Conservation (phyloP, 1,140 invertebrate genomes). For the Eufriesea mexicana region DNA sequence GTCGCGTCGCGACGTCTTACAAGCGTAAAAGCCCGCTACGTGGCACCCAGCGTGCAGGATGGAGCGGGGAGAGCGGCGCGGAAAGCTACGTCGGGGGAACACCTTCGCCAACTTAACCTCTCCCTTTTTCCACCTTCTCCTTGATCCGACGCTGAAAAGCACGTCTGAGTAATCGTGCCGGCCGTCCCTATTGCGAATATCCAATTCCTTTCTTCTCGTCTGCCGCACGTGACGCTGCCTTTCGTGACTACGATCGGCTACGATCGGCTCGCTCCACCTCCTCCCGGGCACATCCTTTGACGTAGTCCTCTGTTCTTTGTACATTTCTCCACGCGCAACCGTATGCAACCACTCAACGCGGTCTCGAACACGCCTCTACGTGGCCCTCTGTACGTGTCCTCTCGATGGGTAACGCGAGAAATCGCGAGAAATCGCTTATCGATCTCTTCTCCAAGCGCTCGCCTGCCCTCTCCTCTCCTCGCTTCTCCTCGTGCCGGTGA, state of each 20-base stretch:
- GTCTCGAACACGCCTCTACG: neutral
- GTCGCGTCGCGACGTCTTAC: slow-evolving; percentile 13
- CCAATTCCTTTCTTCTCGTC: slow-evolving; percentile 41
- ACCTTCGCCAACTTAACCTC: slow-evolving; percentile 23
- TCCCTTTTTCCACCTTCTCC: slow-evolving; percentile 6
- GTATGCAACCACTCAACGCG: neutral
- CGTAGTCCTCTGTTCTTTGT: neutral
- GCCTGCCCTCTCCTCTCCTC: neutral
- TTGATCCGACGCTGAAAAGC: slow-evolving; percentile 32
- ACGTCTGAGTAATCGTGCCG: slow-evolving; percentile 53
- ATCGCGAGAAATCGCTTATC: neutral
- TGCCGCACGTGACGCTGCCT: slow-evolving; percentile 22
- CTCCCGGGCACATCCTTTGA: neutral
- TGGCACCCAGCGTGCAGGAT: slow-evolving; percentile 13
- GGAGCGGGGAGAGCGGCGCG: neutral
- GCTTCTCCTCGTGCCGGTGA: neutral
- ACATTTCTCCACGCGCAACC: neutral
- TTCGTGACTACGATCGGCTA: neutral
- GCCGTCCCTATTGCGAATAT: slow-evolving; percentile 41
- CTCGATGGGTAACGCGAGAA: neutral
- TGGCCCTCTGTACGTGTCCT: neutral
- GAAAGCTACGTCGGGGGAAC: slow-evolving; percentile 49
- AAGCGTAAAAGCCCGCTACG: slow-evolving; percentile 50
- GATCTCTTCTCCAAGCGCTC: no score
- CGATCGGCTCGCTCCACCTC: neutral